Evolutionary conservation across 2,113 vertebrate species (phyloP), one percentile per base, ranked within the genome.

Genomic region (Dasypus novemcinctus): DNA sequence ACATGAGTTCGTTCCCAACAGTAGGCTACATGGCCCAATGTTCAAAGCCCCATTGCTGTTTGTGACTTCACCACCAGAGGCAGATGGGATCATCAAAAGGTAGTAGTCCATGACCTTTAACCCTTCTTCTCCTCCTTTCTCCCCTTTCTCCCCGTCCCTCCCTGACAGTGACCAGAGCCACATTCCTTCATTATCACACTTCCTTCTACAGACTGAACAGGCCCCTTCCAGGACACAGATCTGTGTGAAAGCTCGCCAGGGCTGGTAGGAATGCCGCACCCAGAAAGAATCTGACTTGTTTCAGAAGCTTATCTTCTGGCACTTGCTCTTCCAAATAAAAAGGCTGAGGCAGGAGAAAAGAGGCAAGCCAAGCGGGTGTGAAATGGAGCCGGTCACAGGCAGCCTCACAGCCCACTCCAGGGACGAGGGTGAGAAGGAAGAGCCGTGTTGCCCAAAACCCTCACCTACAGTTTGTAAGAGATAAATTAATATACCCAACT

Each of bases 161-260:
- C 66, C 78, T 66, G 69, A 66, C 78, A 31, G 74, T 23, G 89
- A 87, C 57, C 69, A 68, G 68, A 93, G 61, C 31, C 6, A 57
- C 97, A 96, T 98, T 98, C 97, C 88, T 96, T 84, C 75, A 89
- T 96, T 98, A 97, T 97, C 97, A 92, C 38, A 80, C 92, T 97
- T 97, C 94, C 95, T 97, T 93, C 92, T 91, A 57, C 63, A 74
- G 52, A 63, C 54, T 11, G 78, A 59, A n/a, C 46, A 80, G 82
- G 64, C 95, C 43, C 31, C 76, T 71, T 79, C 82, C 80, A 66
- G 94, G 71, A 72, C 63, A 33, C 38, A 0, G 21, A 74, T 80
- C 88, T 76, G 72, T 95, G 95, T 72, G 92, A 97, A 97, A 95
- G 89, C 95, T 94, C 93, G 94, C 93, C 75, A 94, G 92, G 75